Evolutionary conservation across 2,113 vertebrate species (phyloP).

Genomic region (Rhombomys opimus): DNA sequence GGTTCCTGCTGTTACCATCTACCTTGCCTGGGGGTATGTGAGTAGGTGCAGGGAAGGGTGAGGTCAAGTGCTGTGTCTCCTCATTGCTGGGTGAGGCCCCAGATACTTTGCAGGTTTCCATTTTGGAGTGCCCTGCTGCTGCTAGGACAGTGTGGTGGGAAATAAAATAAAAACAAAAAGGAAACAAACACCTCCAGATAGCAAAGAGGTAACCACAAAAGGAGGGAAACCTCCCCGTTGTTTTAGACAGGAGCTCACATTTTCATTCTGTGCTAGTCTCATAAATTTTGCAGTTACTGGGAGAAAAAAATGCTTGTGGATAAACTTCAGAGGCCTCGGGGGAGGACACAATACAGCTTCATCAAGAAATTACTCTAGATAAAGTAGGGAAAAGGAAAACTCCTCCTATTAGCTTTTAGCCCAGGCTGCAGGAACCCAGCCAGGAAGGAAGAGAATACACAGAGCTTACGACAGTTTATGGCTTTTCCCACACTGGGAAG

Average conservation of each 20-base stretch:
- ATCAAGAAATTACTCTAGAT: constrained; percentile 40
- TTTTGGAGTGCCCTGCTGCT: background rate
- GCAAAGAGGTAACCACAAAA: background rate
- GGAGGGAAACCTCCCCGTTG: background rate
- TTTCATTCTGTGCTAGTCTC: background rate
- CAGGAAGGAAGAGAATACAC: background rate
- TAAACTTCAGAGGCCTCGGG: constrained; percentile 1
- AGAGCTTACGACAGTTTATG: background rate
- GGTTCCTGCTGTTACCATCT: background rate
- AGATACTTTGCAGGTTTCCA: background rate
- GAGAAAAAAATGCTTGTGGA: constrained; percentile 24
- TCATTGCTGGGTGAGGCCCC: background rate
- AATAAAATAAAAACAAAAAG: background rate
- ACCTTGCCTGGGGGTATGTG: background rate
- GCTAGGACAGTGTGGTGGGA: background rate
- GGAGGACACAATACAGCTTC: background rate
- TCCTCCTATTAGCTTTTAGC: background rate
- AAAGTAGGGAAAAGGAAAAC: background rate
- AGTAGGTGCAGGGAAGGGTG: background rate
- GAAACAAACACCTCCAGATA: background rate
- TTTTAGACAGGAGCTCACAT: background rate
- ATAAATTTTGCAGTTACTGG: background rate
- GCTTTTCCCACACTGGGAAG: constrained; percentile 33
- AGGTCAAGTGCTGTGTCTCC: background rate
- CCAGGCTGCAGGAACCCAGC: background rate